Evolutionary conservation across 2,797 vertebrate species (phyloP), one percentile per base, ranked within the genome.

Genomic region (Poecilia velifera): DNA sequence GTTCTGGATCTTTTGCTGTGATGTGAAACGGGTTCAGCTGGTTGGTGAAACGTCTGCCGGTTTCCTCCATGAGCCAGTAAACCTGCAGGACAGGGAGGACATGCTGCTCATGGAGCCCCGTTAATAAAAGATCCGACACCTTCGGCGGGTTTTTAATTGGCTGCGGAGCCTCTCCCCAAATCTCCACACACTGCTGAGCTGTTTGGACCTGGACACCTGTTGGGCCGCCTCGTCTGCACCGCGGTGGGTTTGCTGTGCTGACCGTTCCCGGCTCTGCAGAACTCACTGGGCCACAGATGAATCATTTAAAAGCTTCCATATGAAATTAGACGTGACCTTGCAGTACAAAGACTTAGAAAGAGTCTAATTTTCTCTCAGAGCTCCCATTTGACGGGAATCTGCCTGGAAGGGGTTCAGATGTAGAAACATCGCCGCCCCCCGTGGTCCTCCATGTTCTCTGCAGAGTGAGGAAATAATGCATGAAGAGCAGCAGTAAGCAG

Each of bases 241-340:
- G 84, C 78, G 68, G 73, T 76, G 68, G 85, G 88, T 88, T 85
- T 86, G 84, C 81, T 76, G 34, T 77, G 80, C 89, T 89, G 88
- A 47, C 18, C 47, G 14, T 4, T 47, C 82, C 84, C 57, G 0
- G 3, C 79, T 25, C 43, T 76, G 7, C 70, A 5, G 87, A 92
- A 80, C 91, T 92, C 93, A 89, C 74, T 81, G 88, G 93, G 93
- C 94, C 93, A 92, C 79, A 79, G 88, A 93, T 94, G 91, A 94
- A 95, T 95, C 93, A 94, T 95, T 94, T 85, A 94, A 34, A 90
- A 91, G 78, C 71, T 81, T 89, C 85, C 87, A 84, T 84, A 87
- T 92, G 90, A 90, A 95, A 95, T 95, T 93, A 94, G 88, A 86
- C 57, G 77, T 93, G 92, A 94, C 93, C 92, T 94, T 94, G 92